Conservation (phyloP, 2,888 invertebrate genomes). For the Apodemia hepburni region DNA sequence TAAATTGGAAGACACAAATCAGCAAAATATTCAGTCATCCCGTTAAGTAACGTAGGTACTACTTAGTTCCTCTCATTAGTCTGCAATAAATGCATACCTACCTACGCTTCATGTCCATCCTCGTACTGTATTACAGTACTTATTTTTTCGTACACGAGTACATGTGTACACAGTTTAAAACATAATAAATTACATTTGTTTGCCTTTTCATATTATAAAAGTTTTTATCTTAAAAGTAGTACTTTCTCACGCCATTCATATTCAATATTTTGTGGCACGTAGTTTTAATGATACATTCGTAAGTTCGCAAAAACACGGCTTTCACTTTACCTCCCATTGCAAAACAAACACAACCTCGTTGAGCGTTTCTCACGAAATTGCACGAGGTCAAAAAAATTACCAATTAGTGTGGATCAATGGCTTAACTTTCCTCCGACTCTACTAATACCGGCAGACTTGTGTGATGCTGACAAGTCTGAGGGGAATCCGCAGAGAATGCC, state of each 20-base stretch:
- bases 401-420: constrained; percentile 38
- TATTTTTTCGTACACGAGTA: no score
- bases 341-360: constrained; percentile 62
- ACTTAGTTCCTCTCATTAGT: no score
- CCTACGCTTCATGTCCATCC: no score
- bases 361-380: constrained; percentile 39
- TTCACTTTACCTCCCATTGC: constrained; percentile 69
- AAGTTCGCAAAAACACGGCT: constrained; percentile 55
- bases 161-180: neutral
- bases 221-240: neutral
- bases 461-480: constrained; percentile 70
- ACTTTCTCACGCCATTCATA: constrained; percentile 22
- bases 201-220: constrained; percentile 2
- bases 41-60: no score
- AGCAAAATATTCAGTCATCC: no score
- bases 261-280: constrained; percentile 23
- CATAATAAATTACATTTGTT: neutral
- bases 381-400: constrained; percentile 42
- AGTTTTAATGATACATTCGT: constrained; percentile 50
- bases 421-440: constrained; percentile 79
- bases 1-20: no score
- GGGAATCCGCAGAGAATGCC: constrained; percentile 74
- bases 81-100: no score
- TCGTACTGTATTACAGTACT: no score
- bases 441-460: constrained; percentile 79